Conservation (phyloP, 1,140 invertebrate genomes). For the Pogonomyrmex barbatus region DNA sequence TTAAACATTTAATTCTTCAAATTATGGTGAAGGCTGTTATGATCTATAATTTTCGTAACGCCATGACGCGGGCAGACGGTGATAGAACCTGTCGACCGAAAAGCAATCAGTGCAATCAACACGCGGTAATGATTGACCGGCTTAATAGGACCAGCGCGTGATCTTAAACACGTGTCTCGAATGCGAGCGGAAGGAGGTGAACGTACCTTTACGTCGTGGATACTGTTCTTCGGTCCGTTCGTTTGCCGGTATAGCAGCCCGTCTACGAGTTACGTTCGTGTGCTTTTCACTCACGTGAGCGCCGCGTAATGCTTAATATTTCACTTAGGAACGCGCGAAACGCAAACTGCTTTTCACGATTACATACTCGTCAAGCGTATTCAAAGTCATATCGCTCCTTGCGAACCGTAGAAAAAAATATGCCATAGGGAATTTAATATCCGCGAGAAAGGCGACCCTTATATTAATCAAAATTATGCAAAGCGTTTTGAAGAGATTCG, state of each 20-base stretch:
- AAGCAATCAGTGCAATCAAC: constrained; percentile 62
- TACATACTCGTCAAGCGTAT: constrained; percentile 14
- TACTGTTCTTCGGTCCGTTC: constrained; percentile 32
- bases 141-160: constrained; percentile 67
- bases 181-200: constrained; percentile 53
- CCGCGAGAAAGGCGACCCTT: not conserved
- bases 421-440: not conserved
- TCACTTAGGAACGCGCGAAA: constrained; percentile 50
- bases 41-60: constrained; percentile 48
- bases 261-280: constrained; percentile 33
- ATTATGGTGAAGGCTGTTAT: constrained; percentile 33
- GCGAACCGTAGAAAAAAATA: not conserved
- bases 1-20: constrained; percentile 34
- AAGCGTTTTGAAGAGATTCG: too few relatives aligned
- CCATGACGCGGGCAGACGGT: not conserved
- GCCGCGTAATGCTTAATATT: constrained; percentile 56
- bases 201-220: constrained; percentile 28
- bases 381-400: constrained; percentile 1
- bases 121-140: constrained; percentile 33
- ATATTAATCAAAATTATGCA: not conserved
- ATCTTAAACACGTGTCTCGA: constrained; percentile 65
- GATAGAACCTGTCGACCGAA: constrained; percentile 40
- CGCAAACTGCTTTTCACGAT: constrained; percentile 37
- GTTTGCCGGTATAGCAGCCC: constrained; percentile 2
- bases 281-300: constrained; percentile 54